Evolutionary conservation across 2,797 vertebrate genomes (phyloP), one percentile per base, ranked within the genome.

Genomic region (Phyllotis vaccarum): DNA sequence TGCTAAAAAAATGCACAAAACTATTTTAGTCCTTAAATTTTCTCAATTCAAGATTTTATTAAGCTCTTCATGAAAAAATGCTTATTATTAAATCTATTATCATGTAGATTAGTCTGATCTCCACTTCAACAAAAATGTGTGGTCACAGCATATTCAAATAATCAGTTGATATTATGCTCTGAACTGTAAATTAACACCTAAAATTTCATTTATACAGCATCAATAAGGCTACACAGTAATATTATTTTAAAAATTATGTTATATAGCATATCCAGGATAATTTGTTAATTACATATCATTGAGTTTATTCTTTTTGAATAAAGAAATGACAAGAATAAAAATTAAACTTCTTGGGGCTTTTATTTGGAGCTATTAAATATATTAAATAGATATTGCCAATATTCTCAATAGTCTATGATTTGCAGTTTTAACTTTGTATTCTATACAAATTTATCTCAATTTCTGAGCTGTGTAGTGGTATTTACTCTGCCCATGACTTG

Each of bases 1-100:
- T 97, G 49, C 91, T 16, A 40, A 98, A 98, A 97, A 97, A 37
- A 43, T 10, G 46, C 6, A 83, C 56, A 92, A 94, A 10, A 78
- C 54, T 92, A 97, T 96, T 83, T 86, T 72, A 49, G 0, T 66
- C 17, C 34, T 40, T 79, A 75, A 78, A 78, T 72, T 11, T 89
- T 91, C 2, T 12, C 52, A 64, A 34, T 16, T 94, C 93, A 89
- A 96, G 93, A 86, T 92, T 89, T 60, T 82, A 6, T 91, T 91
- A 91, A 75, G 34, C 95, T 88, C 11, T 96, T 97, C 78, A 94
- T 94, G 79, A 92, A 89, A 19, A 93, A 91, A 93, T 89, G 14
- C 66, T 85, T 75, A 37, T 49, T 89, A 79, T 81, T 37, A 43
- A 34, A 8, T 49, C n/a, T 56, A 46, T 40, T 90, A 34, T 0